A percentile compares a stretch with the other conserved stretches of the same genome.
Conservation (phyloP, 2,888 invertebrate species). For the Melieria omissa region DNA sequence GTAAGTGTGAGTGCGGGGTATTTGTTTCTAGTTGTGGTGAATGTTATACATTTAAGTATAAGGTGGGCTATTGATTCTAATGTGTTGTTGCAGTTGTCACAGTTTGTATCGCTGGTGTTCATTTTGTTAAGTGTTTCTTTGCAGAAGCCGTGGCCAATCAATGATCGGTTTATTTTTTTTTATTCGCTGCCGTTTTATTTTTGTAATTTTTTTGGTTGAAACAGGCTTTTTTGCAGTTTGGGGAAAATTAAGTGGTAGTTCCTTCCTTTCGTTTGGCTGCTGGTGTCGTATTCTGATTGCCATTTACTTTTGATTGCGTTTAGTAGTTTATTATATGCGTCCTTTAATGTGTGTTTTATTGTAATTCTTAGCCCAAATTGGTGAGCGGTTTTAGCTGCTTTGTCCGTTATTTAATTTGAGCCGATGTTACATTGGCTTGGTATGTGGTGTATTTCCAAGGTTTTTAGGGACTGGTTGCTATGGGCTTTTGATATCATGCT, state of each 20-base stretch:
- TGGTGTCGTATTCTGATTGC: not conserved
- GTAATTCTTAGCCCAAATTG: not conserved
- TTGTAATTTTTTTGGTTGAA: too few species aligned
- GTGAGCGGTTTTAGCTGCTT: conserved; percentile 6
- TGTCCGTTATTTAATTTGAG: not conserved
- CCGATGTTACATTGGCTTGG: not conserved
- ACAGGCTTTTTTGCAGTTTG: too few species aligned
- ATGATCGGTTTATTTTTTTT: not conserved
- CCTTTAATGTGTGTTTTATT: not conserved
- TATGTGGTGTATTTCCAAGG: conserved; percentile 4
- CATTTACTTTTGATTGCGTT: not conserved
- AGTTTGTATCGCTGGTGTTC: not conserved
- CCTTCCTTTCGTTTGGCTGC: too few species aligned
- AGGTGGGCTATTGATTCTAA: not conserved
- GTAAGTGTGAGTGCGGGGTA: too few species aligned
- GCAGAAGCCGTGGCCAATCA: conserved; percentile 6
- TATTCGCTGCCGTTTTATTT: too few species aligned
- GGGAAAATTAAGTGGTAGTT: too few species aligned
- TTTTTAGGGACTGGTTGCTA: not conserved
- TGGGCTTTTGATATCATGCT: not conserved
- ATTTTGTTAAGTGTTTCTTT: conserved; percentile 6
- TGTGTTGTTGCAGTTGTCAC: not conserved
- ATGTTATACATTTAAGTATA: too few species aligned
- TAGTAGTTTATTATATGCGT: not conserved
- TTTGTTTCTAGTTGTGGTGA: too few species aligned